Base-by-base conservation (phyloP, 2,797 vertebrate species). In the Chelon auratus region DNA sequence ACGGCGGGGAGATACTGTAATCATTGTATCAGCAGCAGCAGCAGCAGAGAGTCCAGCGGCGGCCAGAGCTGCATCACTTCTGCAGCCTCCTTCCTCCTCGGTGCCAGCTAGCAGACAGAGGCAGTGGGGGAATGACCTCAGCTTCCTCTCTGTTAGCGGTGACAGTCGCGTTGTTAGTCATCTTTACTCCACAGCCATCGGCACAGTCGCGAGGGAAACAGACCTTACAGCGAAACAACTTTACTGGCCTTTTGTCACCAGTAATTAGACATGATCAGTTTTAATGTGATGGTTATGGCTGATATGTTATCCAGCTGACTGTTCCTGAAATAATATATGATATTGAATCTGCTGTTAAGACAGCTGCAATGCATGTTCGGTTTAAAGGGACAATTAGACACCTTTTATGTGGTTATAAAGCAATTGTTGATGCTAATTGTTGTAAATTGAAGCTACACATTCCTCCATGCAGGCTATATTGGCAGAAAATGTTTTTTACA, bases 101-200 rank as follows among this genome's bases (percentile, higher is more conserved):
- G 77, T 56, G 24, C 67, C 11, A 33, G 37, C 58, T 68, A 33
- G 42, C 58, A 64, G 69, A 76, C 62, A 20, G 56, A 65, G 45
- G 48, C 11, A 4, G n/a, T 39, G 30, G 43, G 53, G 54, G 37
- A 55, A 54, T 72, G 73, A 80, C 73, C 83, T 80, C 71, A 68
- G 74, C 78, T 67, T 71, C 37, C 69, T 86, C 74, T 68, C 68
- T 62, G 71, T 11, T 71, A 51, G 74, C 76, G 65, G 72, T 69
- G 55, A 3, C 7, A 63, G 58, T 71, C 73, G 47, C 67, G 66
- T 39, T 60, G 56, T 71, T 80, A 72, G 72, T 74, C 85, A 77
- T 79, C 77, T 73, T 57, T 72, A 60, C 55, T 68, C 61, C 71
- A 62, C 78, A 62, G 60, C 75, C 70, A 71, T 81, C 68, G 54